phyloP scores from a whole-genome alignment of 2,113 vertebrate genomes.

The Ursus arctos region DNA sequence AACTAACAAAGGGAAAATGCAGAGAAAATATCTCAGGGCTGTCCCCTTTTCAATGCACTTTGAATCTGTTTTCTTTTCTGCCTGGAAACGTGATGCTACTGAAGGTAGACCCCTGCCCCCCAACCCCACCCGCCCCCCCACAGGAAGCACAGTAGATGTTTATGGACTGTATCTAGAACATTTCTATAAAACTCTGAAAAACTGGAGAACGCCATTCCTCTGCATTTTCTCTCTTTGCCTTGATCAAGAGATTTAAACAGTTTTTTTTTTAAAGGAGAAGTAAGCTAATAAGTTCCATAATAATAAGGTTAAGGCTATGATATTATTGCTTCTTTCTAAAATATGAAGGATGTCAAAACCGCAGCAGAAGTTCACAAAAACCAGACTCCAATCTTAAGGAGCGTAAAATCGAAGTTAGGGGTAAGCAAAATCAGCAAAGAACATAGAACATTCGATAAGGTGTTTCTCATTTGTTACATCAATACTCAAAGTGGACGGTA shows the following conservation, averaged over 20 bases:
- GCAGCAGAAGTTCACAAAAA: conserved; percentile 61
- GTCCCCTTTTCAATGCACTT: conserved; percentile 33
- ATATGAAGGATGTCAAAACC: conserved; percentile 31
- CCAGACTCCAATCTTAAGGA: conserved; percentile 40
- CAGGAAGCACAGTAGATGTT: conserved; percentile 45
- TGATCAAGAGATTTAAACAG: conserved; percentile 24
- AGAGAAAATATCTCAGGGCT: conserved; percentile 72
- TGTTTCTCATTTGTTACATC: conserved; percentile 80
- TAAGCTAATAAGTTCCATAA: conserved; percentile 48
- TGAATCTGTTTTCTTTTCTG: conserved; percentile 52
- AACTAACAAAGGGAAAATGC: conserved; percentile 74
- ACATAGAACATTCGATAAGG: conserved; percentile 62
- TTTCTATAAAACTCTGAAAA: conserved; percentile 22
- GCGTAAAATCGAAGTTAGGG: conserved; percentile 67
- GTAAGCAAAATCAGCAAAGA: conserved; percentile 63
- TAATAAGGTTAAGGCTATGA: conserved; percentile 24
- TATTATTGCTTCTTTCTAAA: conserved; percentile 61
- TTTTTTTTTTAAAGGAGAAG: conserved; percentile 23
- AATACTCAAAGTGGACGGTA: conserved; percentile 42
- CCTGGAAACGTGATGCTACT: not conserved
- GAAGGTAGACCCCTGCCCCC: not conserved
- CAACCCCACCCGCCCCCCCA: no score
- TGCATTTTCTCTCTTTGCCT: not conserved
- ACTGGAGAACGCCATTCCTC: not conserved
- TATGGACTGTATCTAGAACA: not conserved